These are phyloP conservation scores for Acropora yongei DNA, from an alignment of 64 coral and sea anemone species.

Conservation along the genomic window DNA sequence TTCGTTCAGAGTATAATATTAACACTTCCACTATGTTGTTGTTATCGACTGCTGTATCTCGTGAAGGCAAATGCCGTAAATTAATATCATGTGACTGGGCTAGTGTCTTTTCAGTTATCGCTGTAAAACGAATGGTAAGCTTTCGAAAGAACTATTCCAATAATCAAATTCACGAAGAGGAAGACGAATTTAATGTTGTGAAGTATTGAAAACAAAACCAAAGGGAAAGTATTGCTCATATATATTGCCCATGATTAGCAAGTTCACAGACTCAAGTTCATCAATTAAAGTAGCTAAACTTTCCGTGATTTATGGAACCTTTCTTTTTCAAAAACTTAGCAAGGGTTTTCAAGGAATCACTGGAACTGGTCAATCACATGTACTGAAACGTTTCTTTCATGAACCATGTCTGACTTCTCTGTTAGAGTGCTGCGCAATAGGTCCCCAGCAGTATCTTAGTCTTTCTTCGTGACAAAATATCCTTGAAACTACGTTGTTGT, in stretches of 20 bases:
- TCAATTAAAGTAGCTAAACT: background rate
- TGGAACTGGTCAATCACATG: background rate
- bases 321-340: background rate
- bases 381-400: background rate
- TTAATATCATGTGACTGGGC: constrained; percentile 23
- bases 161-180: background rate
- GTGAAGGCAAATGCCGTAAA: background rate
- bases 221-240: background rate
- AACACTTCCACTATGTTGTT: background rate
- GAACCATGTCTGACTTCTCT: background rate
- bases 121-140: background rate
- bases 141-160: background rate
- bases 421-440: background rate
- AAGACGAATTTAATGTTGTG: background rate
- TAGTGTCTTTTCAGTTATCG: background rate
- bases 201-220: background rate
- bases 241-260: background rate
- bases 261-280: background rate
- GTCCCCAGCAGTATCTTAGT: background rate
- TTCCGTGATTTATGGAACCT: background rate
- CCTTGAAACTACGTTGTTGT: background rate
- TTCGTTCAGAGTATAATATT: background rate
- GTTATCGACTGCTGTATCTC: background rate
- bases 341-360: no score
- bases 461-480: background rate